Conservation (phyloP, 2,888 invertebrate species). For the Poecilobothrus nobilitatus region DNA sequence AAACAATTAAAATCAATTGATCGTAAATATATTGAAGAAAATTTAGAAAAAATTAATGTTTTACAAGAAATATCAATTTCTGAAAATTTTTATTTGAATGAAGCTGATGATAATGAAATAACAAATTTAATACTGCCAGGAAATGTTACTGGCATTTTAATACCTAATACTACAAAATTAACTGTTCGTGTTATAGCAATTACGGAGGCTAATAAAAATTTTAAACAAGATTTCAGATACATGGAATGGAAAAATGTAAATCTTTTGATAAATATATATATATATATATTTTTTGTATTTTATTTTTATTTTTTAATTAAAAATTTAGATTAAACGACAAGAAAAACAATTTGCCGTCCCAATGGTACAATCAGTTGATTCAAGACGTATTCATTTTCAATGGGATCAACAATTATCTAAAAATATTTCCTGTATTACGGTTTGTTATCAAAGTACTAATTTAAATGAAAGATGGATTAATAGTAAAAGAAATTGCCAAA, state of each 20-base stretch:
- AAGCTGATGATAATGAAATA: constrained; percentile 34
- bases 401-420: constrained; percentile 20
- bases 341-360: neutral
- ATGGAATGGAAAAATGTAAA: constrained; percentile 43
- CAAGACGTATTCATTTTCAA: constrained; percentile 35
- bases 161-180: constrained; percentile 35
- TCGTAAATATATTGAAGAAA: constrained; percentile 20
- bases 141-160: constrained; percentile 39
- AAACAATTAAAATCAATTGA: constrained; percentile 18
- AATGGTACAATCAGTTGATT: constrained; percentile 28
- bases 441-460: constrained; percentile 21
- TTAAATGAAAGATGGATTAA: constrained; percentile 1
- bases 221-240: constrained; percentile 39
- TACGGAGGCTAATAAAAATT: constrained; percentile 37
- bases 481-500: constrained; percentile 20
- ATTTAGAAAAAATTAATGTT: constrained; percentile 23
- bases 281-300: neutral
- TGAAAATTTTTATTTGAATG: neutral
- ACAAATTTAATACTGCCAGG: constrained; percentile 37
- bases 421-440: constrained; percentile 20
- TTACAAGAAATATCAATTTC: neutral
- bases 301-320: neutral
- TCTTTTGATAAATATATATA: constrained; percentile 22
- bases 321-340: constrained; percentile 16
- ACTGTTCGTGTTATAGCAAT: constrained; percentile 39